A percentile compares a stretch with the other conserved stretches of the same genome.
Evolutionary conservation across 2,888 invertebrate species (phyloP).

Genomic region (Syrphus vitripennis): DNA sequence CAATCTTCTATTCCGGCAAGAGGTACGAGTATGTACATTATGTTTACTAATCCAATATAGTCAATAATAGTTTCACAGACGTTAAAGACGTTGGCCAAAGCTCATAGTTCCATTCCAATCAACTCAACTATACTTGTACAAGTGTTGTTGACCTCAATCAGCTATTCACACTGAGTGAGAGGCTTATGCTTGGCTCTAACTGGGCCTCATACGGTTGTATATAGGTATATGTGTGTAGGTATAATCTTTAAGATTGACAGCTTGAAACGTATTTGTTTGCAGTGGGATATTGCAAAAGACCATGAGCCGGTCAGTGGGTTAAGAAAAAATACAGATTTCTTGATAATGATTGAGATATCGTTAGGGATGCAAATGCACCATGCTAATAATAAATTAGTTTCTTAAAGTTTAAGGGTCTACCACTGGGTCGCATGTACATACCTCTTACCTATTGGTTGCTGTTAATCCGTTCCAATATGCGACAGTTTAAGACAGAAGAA

Average conservation of each 20-base stretch:
- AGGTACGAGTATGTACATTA: background rate
- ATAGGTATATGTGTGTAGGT: background rate
- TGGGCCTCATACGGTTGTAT: background rate
- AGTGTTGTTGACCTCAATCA: conserved; percentile 54
- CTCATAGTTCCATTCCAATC: background rate
- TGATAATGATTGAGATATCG: background rate
- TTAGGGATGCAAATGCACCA: conserved; percentile 6
- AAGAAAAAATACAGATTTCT: background rate
- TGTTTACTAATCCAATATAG: background rate
- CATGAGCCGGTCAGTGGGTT: background rate
- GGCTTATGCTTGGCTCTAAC: background rate
- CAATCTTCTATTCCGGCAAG: background rate
- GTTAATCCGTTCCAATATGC: background rate
- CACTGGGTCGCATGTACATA: background rate
- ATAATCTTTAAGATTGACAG: conserved; percentile 9
- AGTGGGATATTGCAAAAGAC: conserved; percentile 19
- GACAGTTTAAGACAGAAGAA: too few species aligned
- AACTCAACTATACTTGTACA: background rate
- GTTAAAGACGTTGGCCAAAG: background rate
- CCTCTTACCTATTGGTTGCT: too few species aligned
- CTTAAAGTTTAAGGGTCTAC: background rate
- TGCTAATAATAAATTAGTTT: background rate
- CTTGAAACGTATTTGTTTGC: background rate
- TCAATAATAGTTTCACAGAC: background rate
- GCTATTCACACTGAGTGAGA: conserved; percentile 5